A percentile compares a stretch with the other conserved stretches of the same genome.
These are phyloP conservation scores for Narcine bancroftii DNA, from an alignment of 2,113 vertebrate genomes.

Conservation along the genomic window DNA sequence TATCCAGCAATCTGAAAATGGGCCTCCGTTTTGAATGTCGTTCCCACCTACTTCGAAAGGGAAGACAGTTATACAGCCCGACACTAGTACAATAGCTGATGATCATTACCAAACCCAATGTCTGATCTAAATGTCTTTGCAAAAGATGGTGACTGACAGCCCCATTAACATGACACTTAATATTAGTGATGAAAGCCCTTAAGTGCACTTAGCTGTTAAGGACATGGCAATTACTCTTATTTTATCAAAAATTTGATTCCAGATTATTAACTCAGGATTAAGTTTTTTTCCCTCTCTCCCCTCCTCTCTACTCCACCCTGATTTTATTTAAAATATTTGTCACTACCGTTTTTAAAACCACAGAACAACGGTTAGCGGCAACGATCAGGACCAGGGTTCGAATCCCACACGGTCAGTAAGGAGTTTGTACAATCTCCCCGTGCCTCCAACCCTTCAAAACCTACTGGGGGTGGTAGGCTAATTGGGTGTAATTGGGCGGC, in stretches of 20 bases:
- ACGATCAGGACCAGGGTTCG: no score
- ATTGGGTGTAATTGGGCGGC: no score
- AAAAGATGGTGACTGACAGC: slow-evolving; percentile 27
- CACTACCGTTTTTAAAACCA: neutral
- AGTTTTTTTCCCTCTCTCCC: neutral
- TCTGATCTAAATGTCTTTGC: slow-evolving; percentile 35
- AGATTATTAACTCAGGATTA: slow-evolving; percentile 34
- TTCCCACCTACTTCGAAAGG: neutral
- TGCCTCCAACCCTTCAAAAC: no score
- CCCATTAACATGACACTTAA: slow-evolving; percentile 36
- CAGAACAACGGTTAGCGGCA: no score
- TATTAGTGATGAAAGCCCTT: slow-evolving; percentile 36
- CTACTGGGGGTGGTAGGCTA: no score
- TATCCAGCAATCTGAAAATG: slow-evolving; percentile 17
- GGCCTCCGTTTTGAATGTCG: neutral
- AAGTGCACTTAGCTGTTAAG: slow-evolving; percentile 35
- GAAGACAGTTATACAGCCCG: neutral
- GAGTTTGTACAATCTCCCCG: no score
- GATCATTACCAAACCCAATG: neutral
- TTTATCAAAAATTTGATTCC: slow-evolving; percentile 24
- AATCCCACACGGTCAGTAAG: no score
- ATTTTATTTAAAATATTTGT: neutral
- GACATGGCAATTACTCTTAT: slow-evolving; percentile 34
- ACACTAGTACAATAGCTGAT: neutral
- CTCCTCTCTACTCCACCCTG: neutral